phyloP scores from a whole-genome alignment of 2,113 vertebrate genomes.

The Archilochus colubris region DNA sequence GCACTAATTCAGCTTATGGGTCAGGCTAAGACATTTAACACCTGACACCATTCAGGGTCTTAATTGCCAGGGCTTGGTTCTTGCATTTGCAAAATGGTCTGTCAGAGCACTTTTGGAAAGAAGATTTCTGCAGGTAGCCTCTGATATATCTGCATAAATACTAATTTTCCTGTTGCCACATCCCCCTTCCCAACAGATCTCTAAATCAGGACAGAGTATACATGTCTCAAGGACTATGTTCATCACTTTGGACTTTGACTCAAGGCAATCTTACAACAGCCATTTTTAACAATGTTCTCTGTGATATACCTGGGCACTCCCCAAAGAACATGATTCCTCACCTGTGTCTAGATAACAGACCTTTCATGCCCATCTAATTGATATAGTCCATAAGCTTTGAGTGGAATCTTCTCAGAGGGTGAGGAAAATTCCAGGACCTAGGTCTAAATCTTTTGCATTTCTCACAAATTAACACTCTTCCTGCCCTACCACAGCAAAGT shows the following conservation, averaged over 20 bases:
- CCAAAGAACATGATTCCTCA: not conserved
- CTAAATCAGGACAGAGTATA: not conserved
- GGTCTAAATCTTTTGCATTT: not conserved
- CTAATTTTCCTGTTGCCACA: not conserved
- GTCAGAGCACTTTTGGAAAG: not conserved
- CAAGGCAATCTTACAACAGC: not conserved
- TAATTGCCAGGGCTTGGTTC: not conserved
- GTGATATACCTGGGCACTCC: accelerated
- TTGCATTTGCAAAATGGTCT: not conserved
- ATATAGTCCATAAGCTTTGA: accelerated
- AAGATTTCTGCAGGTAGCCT: not conserved
- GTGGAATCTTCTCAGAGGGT: accelerated
- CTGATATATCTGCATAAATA: not conserved
- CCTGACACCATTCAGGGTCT: not conserved
- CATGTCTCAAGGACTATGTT: not conserved
- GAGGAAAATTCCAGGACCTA: not conserved
- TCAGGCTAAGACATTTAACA: not conserved
- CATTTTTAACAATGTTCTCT: not conserved
- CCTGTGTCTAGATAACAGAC: not conserved
- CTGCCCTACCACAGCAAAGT: not conserved
- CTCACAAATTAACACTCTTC: not conserved
- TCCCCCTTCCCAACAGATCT: not conserved
- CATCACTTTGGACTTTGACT: not conserved
- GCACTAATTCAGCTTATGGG: not conserved
- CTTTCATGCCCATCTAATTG: not conserved